These are phyloP conservation scores for Campylorhamphus procurvoides DNA, from an alignment of 2,113 vertebrate species.

Conservation along the genomic window DNA sequence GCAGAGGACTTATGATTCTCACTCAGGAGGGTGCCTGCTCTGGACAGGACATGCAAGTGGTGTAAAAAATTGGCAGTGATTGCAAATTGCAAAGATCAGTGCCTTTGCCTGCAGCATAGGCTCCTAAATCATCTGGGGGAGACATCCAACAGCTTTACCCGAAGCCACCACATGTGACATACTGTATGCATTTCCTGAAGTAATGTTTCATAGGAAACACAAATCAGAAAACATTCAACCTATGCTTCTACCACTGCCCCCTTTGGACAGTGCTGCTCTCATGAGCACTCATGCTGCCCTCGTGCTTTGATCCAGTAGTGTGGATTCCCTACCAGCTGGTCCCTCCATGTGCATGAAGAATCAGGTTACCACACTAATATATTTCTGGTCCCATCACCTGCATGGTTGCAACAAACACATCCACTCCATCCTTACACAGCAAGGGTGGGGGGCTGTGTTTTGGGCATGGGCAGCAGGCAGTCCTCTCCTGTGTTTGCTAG, in stretches of 20 bases:
- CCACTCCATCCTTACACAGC: not conserved
- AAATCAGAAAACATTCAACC: not conserved
- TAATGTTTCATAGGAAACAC: not conserved
- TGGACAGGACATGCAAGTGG: accelerated
- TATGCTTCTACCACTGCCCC: not conserved
- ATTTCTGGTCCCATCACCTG: not conserved
- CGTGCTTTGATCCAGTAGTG: accelerated
- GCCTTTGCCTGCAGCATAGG: accelerated
- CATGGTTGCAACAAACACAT: not conserved
- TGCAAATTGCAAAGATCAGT: not conserved
- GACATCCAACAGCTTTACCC: not conserved
- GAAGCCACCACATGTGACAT: not conserved
- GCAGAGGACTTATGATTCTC: not conserved
- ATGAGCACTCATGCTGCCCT: not conserved
- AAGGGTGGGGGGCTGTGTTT: not conserved
- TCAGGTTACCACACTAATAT: not conserved
- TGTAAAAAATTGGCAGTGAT: not conserved
- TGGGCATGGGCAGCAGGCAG: accelerated
- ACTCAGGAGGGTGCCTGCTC: not conserved
- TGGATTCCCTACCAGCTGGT: not conserved
- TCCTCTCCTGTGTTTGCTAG: not conserved
- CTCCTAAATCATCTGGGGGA: not conserved
- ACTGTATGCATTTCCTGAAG: not conserved
- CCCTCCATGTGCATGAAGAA: not conserved
- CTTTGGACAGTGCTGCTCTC: not conserved